Conservation (phyloP, 2,113 vertebrate genomes). For the Syngnathoides biaculeatus region DNA sequence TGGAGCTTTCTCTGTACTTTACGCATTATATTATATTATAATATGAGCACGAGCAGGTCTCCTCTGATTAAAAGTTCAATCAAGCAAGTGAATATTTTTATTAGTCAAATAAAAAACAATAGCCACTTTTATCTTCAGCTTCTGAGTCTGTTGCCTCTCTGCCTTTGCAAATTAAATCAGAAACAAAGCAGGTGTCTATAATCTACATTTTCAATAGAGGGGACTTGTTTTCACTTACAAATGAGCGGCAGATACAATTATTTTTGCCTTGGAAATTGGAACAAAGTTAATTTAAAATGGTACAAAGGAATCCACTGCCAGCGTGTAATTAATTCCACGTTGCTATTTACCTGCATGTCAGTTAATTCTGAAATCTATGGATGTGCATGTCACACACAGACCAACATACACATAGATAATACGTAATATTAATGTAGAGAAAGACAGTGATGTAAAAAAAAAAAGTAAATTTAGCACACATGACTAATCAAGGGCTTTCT, state of each 20-base stretch:
- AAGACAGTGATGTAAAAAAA: constrained; percentile 12
- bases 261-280: constrained; percentile 65
- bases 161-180: constrained; percentile 60
- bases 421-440: constrained; percentile 13
- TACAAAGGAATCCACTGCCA: constrained; percentile 65
- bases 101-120: constrained; percentile 28
- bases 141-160: constrained; percentile 17
- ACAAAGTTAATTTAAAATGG: constrained; percentile 54
- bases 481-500: constrained; percentile 81
- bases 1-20: no score
- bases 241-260: constrained; percentile 63
- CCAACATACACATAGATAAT: constrained; percentile 32
- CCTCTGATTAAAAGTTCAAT: no score
- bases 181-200: constrained; percentile 72
- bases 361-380: constrained; percentile 64
- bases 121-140: constrained; percentile 42
- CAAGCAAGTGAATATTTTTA: constrained; percentile 45
- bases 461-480: constrained; percentile 70
- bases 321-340: constrained; percentile 71
- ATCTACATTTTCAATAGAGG: constrained; percentile 61
- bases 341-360: constrained; percentile 65
- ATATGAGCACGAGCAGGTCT: no score
- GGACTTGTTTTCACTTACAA: constrained; percentile 60
- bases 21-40: not conserved
- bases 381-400: constrained; percentile 31